Percentiles rank a stretch among this genome's conserved stretches.
Evolutionary conservation across 2,888 invertebrate genomes (phyloP).

Genomic region (Baronia brevicornis): DNA sequence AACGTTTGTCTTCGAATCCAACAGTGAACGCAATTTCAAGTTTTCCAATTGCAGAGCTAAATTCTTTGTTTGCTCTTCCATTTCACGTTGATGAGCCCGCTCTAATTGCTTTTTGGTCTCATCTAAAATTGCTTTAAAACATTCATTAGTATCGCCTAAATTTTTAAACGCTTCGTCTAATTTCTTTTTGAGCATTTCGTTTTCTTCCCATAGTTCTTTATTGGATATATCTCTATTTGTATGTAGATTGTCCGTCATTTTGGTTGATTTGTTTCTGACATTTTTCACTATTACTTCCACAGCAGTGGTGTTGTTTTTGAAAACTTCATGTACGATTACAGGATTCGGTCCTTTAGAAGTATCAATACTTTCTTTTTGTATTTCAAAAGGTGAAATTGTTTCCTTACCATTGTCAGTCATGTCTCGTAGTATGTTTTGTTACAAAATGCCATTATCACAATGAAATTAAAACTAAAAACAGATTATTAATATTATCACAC

Average conservation of each 20-base stretch:
- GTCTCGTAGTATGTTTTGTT: too few species aligned
- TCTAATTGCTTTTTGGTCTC: slow-evolving; percentile 51
- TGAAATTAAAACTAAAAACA: too few species aligned
- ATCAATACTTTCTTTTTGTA: slow-evolving; percentile 23
- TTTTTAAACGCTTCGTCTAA: slow-evolving; percentile 32
- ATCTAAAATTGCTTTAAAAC: slow-evolving; percentile 34
- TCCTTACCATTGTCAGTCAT: slow-evolving; percentile 6
- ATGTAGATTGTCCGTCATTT: slow-evolving; percentile 13
- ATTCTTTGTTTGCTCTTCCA: slow-evolving; percentile 37
- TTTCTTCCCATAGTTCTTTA: slow-evolving; percentile 30
- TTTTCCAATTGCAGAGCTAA: slow-evolving; percentile 47
- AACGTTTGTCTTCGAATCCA: slow-evolving; percentile 45
- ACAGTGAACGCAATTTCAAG: slow-evolving; percentile 43
- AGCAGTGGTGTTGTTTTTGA: slow-evolving; percentile 52
- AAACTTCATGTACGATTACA: slow-evolving; percentile 39
- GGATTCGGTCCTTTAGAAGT: slow-evolving; percentile 15
- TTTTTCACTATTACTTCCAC: slow-evolving; percentile 58
- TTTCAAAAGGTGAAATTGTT: slow-evolving; percentile 15
- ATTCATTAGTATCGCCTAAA: slow-evolving; percentile 30
- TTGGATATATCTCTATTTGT: slow-evolving; percentile 15
- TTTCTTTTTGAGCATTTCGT: slow-evolving; percentile 34
- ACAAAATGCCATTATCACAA: too few species aligned
- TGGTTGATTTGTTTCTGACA: slow-evolving; percentile 32
- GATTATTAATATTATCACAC: too few species aligned
- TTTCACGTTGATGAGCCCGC: slow-evolving; percentile 35